phyloP scores from a whole-genome alignment of 2,888 invertebrate genomes.

The Acrocyrtus sp. region DNA sequence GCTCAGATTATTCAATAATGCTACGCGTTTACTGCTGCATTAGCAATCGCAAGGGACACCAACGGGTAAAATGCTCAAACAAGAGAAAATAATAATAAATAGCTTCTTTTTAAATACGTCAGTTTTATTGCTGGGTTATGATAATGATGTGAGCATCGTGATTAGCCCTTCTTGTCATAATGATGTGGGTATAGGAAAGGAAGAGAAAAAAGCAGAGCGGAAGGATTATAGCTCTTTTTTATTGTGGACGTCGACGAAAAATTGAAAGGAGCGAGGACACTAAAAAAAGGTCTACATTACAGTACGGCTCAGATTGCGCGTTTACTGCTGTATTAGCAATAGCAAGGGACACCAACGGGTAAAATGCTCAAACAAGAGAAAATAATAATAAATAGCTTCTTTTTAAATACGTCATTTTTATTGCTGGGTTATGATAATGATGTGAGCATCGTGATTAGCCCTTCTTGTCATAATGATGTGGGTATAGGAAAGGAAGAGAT shows the following conservation, averaged over 20 bases:
- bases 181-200: no score
- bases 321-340: not conserved
- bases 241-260: not conserved
- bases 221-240: conserved; percentile 17
- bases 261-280: not conserved
- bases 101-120: not conserved
- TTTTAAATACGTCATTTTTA: conserved; percentile 1
- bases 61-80: no score
- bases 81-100: not conserved
- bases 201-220: no score
- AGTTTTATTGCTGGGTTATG: not conserved
- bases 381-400: not conserved
- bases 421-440: not conserved
- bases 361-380: not conserved
- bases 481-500: no score
- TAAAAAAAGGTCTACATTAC: not conserved
- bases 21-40: not conserved
- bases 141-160: not conserved
- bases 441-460: conserved; percentile 3
- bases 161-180: no score
- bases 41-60: not conserved
- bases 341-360: not conserved
- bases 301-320: not conserved
- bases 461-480: no score
- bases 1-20: no score